Conservation (phyloP, 1,140 invertebrate species). For the Bicyclus anynana region DNA sequence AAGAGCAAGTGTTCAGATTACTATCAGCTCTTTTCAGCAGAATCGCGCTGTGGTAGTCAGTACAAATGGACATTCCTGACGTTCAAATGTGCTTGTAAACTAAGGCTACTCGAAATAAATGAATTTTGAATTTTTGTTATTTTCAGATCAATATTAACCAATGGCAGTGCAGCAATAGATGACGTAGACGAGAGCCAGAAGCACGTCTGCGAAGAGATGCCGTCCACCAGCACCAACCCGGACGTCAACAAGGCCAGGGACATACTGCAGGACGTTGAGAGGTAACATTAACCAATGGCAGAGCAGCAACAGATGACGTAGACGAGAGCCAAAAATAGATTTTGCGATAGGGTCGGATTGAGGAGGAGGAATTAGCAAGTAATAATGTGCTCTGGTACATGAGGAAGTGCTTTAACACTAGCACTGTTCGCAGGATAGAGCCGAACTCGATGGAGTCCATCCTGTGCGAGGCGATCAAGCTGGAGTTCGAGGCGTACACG, state of each 20-base stretch:
- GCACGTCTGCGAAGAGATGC: slow-evolving; percentile 55
- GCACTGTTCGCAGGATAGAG: slow-evolving; percentile 68
- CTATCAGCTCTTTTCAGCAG: no score
- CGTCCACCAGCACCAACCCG: slow-evolving; percentile 55
- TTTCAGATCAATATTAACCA: slow-evolving; percentile 59
- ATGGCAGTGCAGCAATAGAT: slow-evolving; percentile 37
- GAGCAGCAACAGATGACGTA: slow-evolving; percentile 23
- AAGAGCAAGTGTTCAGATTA: no score
- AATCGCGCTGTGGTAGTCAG: no score
- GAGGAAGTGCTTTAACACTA: no score
- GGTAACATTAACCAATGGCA: slow-evolving; percentile 64
- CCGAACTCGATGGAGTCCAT: slow-evolving; percentile 88
- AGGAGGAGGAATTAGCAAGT: no score
- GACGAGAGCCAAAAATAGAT: slow-evolving; percentile 29
- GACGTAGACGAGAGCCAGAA: slow-evolving; percentile 24
- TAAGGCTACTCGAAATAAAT: no score
- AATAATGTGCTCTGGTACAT: no score
- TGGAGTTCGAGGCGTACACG: slow-evolving; percentile 86
- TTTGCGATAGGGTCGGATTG: no score
- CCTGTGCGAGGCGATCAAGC: slow-evolving; percentile 88
- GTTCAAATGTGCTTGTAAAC: no score
- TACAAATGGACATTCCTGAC: no score
- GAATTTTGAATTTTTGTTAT: background rate
- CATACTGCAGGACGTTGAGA: slow-evolving; percentile 82
- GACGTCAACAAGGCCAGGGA: slow-evolving; percentile 77